Conservation (phyloP, 2,797 vertebrate species). For the Halcyon chelicuti region DNA sequence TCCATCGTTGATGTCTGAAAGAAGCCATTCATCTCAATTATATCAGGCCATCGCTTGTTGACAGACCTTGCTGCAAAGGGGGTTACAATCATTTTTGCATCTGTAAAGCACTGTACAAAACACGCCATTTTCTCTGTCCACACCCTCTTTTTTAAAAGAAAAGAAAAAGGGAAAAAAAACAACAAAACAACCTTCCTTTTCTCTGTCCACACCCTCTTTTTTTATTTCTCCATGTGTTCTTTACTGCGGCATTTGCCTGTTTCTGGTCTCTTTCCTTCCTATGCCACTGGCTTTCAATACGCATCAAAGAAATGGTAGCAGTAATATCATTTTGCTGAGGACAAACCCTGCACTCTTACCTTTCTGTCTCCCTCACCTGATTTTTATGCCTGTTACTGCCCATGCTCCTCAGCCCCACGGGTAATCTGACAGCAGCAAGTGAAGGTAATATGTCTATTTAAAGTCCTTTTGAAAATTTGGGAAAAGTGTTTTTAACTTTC, state of each 20-base stretch:
- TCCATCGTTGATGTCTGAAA: rapidly evolving
- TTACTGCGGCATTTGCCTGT: not conserved
- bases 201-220: not conserved
- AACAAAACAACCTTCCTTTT: no score
- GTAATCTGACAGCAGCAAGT: not conserved
- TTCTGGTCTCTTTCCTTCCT: not conserved
- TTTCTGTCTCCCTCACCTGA: not conserved
- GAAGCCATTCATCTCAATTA: rapidly evolving
- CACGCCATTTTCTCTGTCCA: not conserved
- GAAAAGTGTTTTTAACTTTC: not conserved
- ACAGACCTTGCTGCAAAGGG: not conserved
- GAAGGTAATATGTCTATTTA: not conserved
- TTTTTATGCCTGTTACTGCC: not conserved
- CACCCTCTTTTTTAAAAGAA: not conserved
- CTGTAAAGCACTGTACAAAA: not conserved
- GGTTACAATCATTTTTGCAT: rapidly evolving
- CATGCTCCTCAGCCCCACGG: not conserved
- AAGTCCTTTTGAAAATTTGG: not conserved
- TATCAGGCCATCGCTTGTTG: rapidly evolving
- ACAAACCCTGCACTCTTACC: rapidly evolving
- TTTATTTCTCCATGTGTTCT: not conserved
- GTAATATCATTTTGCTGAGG: not conserved
- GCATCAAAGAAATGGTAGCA: rapidly evolving
- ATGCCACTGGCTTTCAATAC: rapidly evolving
- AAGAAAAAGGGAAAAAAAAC: no score